Conservation (phyloP, 2,888 invertebrate genomes). For the Cheilosia soror region DNA sequence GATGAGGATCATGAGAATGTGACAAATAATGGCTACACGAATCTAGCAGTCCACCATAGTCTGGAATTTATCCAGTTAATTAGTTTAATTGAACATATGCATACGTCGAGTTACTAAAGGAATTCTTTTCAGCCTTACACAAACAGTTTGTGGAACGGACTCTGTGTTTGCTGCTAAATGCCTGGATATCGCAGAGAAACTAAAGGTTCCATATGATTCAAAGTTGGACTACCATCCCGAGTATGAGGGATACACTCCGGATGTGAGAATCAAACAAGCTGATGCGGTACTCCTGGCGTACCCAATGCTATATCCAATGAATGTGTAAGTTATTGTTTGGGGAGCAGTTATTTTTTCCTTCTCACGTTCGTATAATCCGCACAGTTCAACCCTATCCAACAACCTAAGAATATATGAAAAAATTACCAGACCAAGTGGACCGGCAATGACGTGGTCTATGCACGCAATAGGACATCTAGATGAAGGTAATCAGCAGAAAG, state of each 20-base stretch:
- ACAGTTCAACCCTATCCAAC: slow-evolving; percentile 83
- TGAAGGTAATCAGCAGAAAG: slow-evolving; percentile 82
- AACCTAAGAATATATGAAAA: slow-evolving; percentile 86
- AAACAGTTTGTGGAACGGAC: slow-evolving; percentile 49
- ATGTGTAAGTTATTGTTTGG: slow-evolving; percentile 81
- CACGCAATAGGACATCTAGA: slow-evolving; percentile 86
- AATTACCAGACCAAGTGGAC: slow-evolving; percentile 85
- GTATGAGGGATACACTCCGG: slow-evolving; percentile 84
- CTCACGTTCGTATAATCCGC: too few relatives aligned
- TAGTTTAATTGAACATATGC: background rate
- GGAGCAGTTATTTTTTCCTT: too few relatives aligned
- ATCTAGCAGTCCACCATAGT: slow-evolving; percentile 86
- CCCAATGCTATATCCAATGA: slow-evolving; percentile 85
- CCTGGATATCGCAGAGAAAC: slow-evolving; percentile 84
- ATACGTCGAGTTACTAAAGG: background rate
- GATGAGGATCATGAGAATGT: slow-evolving; percentile 87
- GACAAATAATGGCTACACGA: slow-evolving; percentile 86
- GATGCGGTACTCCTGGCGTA: slow-evolving; percentile 86
- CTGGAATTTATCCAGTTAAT: slow-evolving; percentile 86
- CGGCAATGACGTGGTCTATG: slow-evolving; percentile 88
- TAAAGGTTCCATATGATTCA: slow-evolving; percentile 85
- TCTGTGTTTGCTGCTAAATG: slow-evolving; percentile 75
- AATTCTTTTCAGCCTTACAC: slow-evolving; percentile 27
- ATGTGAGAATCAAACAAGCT: slow-evolving; percentile 85
- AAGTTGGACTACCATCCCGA: slow-evolving; percentile 86